A percentile compares a stretch with the other conserved stretches of the same genome.
Conservation (phyloP, 2,888 invertebrate species). For the Sarcophaga carnaria region DNA sequence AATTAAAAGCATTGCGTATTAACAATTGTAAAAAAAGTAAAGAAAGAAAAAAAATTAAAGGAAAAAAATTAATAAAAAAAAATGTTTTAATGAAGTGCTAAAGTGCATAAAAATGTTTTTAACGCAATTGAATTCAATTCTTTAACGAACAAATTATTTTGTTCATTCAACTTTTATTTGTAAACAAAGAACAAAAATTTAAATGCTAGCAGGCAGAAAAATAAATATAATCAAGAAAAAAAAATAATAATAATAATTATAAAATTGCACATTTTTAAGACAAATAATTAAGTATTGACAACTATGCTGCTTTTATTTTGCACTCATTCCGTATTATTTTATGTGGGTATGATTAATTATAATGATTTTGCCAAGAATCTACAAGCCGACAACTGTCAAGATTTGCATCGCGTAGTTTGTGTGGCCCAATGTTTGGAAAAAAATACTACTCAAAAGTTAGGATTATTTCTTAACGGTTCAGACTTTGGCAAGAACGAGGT, state of each 20-base stretch:
- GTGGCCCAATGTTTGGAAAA: slow-evolving; percentile 57
- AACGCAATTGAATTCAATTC: not conserved
- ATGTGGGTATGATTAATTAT: slow-evolving; percentile 41
- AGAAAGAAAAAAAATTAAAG: not conserved
- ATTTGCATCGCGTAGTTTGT: slow-evolving; percentile 64
- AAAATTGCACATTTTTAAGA: not conserved
- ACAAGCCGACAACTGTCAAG: slow-evolving; percentile 47
- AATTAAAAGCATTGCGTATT: too few species aligned
- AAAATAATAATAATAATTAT: too few species aligned
- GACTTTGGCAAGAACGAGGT: slow-evolving; percentile 10
- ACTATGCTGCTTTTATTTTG: slow-evolving; percentile 61
- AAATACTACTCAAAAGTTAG: not conserved
- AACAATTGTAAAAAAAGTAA: too few species aligned
- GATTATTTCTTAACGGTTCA: not conserved
- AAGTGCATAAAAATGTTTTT: slow-evolving; percentile 2
- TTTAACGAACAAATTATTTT: not conserved
- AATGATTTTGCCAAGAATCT: slow-evolving; percentile 40
- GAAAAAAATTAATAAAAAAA: not conserved
- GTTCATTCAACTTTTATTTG: not conserved
- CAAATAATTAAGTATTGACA: not conserved
- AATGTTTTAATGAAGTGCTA: not conserved
- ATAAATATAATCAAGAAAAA: not conserved
- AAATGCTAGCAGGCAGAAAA: not conserved
- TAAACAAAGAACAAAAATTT: not conserved
- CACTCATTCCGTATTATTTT: slow-evolving; percentile 62